phyloP scores from a whole-genome alignment of 1,140 invertebrate genomes.

The Glossosoma conforme region DNA sequence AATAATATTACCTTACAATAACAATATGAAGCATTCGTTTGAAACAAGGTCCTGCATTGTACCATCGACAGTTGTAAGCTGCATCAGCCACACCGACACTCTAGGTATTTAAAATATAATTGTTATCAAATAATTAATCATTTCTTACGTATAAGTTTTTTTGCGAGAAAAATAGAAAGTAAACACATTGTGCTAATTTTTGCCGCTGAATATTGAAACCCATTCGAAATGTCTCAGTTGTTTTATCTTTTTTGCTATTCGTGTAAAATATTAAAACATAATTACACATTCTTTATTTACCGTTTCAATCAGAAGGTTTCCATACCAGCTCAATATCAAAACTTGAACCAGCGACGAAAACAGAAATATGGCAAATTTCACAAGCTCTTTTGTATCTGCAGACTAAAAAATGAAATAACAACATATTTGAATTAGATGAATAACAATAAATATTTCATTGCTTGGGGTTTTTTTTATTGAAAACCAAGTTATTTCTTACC shows the following conservation, averaged over 20 bases:
- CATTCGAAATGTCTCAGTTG: too few relatives aligned
- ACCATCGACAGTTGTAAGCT: constrained; percentile 2
- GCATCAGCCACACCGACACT: not conserved
- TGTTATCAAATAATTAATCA: not conserved
- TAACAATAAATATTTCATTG: too few relatives aligned
- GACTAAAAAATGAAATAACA: not conserved
- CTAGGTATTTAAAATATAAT: not conserved
- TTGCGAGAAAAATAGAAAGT: too few relatives aligned
- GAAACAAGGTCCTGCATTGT: not conserved
- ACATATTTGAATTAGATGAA: too few relatives aligned
- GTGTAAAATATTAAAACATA: too few relatives aligned
- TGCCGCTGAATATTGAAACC: too few relatives aligned
- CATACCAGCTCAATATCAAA: constrained; percentile 6
- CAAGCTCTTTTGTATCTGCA: not conserved
- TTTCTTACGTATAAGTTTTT: too few relatives aligned
- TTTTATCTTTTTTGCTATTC: too few relatives aligned
- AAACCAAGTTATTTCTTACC: constrained; percentile 2
- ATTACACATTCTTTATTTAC: too few relatives aligned
- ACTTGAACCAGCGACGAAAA: not conserved
- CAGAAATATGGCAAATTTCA: constrained; percentile 5
- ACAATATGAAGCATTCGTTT: not conserved
- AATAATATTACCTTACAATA: not conserved
- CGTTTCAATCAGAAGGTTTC: constrained; percentile 1
- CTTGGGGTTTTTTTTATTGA: too few relatives aligned
- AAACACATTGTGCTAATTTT: too few relatives aligned